Conservation (phyloP, 92 coral and sea anemone species). For the Epizoanthus ramosus region DNA sequence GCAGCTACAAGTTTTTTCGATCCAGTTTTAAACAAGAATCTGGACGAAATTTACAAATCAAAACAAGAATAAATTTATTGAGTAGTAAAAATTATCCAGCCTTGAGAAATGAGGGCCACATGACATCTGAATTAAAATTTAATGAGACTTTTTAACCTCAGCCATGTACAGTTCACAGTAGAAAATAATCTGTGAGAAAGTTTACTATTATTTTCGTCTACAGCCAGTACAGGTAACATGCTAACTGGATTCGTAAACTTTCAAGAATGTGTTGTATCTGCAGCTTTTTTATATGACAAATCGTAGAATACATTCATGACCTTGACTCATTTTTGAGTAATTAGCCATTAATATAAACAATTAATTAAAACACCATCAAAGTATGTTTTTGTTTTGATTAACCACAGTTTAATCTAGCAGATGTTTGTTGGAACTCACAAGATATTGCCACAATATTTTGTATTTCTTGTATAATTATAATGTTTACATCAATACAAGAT, state of each 20-base stretch:
- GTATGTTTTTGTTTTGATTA: background rate
- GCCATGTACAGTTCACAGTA: conserved; percentile 7
- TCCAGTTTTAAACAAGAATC: no score
- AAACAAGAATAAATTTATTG: background rate
- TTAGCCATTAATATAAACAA: background rate
- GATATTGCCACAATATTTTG: no score
- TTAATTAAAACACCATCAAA: background rate
- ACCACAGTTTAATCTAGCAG: background rate
- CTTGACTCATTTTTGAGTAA: background rate
- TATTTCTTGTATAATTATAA: no score
- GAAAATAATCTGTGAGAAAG: background rate
- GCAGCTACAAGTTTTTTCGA: no score
- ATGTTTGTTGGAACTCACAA: conserved; percentile 1
- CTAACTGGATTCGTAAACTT: background rate
- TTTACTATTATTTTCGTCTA: background rate
- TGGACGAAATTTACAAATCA: background rate
- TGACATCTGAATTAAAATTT: background rate
- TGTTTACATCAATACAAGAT: no score
- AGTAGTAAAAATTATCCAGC: background rate
- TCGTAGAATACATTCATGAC: background rate
- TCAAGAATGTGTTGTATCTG: background rate
- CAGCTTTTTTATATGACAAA: background rate
- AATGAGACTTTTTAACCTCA: background rate
- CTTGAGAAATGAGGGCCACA: background rate
- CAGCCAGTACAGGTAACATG: background rate